phyloP scores from a whole-genome alignment of 1,140 invertebrate species.

The Achroia grisella region DNA sequence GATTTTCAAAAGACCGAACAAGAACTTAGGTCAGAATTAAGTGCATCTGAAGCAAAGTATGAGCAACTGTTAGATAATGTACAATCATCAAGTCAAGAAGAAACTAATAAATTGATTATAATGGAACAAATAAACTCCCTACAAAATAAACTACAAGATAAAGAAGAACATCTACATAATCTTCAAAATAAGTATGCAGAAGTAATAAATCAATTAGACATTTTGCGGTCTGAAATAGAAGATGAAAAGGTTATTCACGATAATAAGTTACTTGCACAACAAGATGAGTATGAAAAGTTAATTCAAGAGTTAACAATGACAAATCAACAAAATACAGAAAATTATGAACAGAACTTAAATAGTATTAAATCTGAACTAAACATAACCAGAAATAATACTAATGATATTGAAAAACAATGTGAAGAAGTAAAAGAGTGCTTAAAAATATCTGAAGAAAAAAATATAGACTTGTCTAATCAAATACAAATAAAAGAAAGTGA shows the following conservation, averaged over 20 bases:
- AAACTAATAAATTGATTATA: constrained; percentile 64
- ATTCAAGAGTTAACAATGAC: constrained; percentile 37
- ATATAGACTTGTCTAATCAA: constrained; percentile 41
- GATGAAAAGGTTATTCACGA: constrained; percentile 62
- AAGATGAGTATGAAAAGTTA: constrained; percentile 61
- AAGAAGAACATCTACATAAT: constrained; percentile 56
- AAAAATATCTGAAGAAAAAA: constrained; percentile 25
- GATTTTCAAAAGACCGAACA: constrained; percentile 74
- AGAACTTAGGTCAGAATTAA: constrained; percentile 62
- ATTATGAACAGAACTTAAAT: constrained; percentile 26
- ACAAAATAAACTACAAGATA: constrained; percentile 64
- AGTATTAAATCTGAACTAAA: constrained; percentile 41
- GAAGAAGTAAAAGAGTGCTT: constrained; percentile 19
- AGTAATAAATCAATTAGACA: constrained; percentile 58
- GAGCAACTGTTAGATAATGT: constrained; percentile 66
- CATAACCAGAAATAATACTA: constrained; percentile 34
- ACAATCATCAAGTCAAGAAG: constrained; percentile 63
- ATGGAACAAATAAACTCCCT: constrained; percentile 54
- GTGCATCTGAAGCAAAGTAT: constrained; percentile 64
- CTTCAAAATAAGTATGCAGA: constrained; percentile 51
- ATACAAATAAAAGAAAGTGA: constrained; percentile 54
- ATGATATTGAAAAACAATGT: constrained; percentile 27
- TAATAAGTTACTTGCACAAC: constrained; percentile 58
- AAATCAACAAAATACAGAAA: constrained; percentile 28
- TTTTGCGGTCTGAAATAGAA: constrained; percentile 58